Evolutionary conservation across 2,888 invertebrate species (phyloP).

Genomic region (Ormyrus pomaceus): DNA sequence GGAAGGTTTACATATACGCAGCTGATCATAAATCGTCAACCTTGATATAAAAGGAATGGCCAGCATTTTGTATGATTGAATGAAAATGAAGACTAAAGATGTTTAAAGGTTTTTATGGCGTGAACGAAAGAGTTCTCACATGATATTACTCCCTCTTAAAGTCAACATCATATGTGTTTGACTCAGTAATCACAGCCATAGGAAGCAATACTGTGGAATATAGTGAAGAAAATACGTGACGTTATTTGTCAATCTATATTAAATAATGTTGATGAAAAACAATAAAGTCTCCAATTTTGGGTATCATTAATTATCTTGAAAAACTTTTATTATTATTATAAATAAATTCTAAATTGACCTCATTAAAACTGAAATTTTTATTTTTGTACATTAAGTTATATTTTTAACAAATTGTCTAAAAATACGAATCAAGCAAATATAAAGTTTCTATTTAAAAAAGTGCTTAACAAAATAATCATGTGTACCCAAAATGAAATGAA

Average conservation of each 20-base stretch:
- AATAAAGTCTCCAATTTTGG: slow-evolving; percentile 34
- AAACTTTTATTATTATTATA: too few relatives aligned
- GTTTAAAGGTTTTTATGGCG: slow-evolving; percentile 65
- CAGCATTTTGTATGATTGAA: slow-evolving; percentile 51
- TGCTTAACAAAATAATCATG: slow-evolving; percentile 36
- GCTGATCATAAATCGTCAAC: slow-evolving; percentile 16
- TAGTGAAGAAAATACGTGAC: slow-evolving; percentile 46
- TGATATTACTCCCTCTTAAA: slow-evolving; percentile 74
- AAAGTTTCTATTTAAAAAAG: background rate
- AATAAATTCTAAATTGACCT: background rate
- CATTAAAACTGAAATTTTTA: background rate
- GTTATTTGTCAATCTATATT: slow-evolving; percentile 31
- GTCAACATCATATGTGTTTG: slow-evolving; percentile 73
- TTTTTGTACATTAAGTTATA: too few relatives aligned
- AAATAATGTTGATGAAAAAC: slow-evolving; percentile 37
- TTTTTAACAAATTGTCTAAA: too few relatives aligned
- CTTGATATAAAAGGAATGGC: slow-evolving; percentile 43
- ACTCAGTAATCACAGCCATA: slow-evolving; percentile 73
- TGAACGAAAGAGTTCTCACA: slow-evolving; percentile 72
- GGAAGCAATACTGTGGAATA: slow-evolving; percentile 73
- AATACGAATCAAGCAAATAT: too few relatives aligned
- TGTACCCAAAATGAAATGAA: slow-evolving; percentile 21
- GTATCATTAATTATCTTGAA: slow-evolving; percentile 35
- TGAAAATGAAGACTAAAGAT: slow-evolving; percentile 46
- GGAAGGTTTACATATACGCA: slow-evolving; percentile 20